Conservation (phyloP, 1,140 invertebrate genomes). For the Anagrus nilaparvatae region DNA sequence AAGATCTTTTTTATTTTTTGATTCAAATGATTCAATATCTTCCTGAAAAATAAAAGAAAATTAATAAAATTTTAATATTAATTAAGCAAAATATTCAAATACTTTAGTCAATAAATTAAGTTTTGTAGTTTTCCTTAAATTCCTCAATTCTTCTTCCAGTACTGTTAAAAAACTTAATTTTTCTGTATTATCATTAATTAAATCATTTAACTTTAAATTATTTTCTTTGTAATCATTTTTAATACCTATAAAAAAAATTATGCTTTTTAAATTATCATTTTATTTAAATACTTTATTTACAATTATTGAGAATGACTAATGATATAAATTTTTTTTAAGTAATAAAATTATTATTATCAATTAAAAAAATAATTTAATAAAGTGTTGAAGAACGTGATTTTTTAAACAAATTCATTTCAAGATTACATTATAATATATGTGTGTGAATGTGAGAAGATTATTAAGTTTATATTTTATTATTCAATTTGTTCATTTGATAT, state of each 20-base stretch:
- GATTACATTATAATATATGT: too few relatives aligned
- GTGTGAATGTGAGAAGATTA: too few relatives aligned
- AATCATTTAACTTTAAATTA: constrained; percentile 34
- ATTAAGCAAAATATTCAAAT: constrained; percentile 7
- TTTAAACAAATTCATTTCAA: too few relatives aligned
- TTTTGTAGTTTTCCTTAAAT: constrained; percentile 37
- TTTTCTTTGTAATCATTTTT: constrained; percentile 28
- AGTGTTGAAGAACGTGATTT: too few relatives aligned
- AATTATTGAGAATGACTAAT: constrained; percentile 1
- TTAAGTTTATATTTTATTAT: too few relatives aligned
- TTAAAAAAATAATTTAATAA: too few relatives aligned
- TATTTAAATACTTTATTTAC: background rate
- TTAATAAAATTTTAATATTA: constrained; percentile 7
- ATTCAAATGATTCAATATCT: constrained; percentile 21
- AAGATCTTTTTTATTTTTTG: constrained; percentile 22
- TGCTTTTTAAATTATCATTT: constrained; percentile 2
- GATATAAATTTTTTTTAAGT: constrained; percentile 20
- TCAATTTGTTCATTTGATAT: too few relatives aligned
- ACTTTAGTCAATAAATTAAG: constrained; percentile 21
- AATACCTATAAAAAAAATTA: constrained; percentile 19
- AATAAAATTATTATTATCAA: too few relatives aligned
- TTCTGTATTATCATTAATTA: constrained; percentile 45
- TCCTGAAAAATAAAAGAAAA: constrained; percentile 19
- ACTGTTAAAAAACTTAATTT: constrained; percentile 46
- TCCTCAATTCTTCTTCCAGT: constrained; percentile 45